These are phyloP conservation scores for Musca domestica DNA, from an alignment of 1,140 invertebrate species.

Conservation along the genomic window DNA sequence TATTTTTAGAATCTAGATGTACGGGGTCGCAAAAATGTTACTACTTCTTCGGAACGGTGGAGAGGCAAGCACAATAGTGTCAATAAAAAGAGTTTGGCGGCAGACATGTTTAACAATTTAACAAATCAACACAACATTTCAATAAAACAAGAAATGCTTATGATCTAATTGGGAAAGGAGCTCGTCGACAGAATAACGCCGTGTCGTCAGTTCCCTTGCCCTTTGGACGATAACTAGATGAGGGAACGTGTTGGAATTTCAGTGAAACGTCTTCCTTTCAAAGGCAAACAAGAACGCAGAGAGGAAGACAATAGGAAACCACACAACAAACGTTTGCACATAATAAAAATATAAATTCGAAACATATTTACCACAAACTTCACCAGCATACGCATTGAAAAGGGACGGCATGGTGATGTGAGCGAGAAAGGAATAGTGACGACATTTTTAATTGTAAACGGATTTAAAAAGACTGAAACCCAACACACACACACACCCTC, in stretches of 20 bases:
- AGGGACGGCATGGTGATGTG: slow-evolving; percentile 9
- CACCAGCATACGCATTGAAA: background rate
- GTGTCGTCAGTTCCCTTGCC: background rate
- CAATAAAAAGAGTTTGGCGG: too few relatives aligned
- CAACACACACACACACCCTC: too few relatives aligned
- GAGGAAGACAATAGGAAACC: slow-evolving; percentile 37
- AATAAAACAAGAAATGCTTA: background rate
- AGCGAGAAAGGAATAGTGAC: slow-evolving; percentile 35
- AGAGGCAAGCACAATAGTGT: too few relatives aligned
- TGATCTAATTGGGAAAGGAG: too few relatives aligned
- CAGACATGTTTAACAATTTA: background rate
- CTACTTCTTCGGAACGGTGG: too few relatives aligned
- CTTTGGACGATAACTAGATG: too few relatives aligned
- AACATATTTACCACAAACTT: too few relatives aligned
- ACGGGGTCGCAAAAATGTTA: too few relatives aligned
- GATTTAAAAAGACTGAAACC: slow-evolving; percentile 34
- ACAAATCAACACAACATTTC: slow-evolving; percentile 9
- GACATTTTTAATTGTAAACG: slow-evolving; percentile 55
- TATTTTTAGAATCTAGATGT: too few relatives aligned
- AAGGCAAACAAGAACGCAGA: background rate
- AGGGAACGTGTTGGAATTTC: slow-evolving; percentile 26
- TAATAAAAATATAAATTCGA: slow-evolving; percentile 41
- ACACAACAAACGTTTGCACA: slow-evolving; percentile 53
- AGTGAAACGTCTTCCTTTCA: slow-evolving; percentile 12
- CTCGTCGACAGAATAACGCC: background rate